Evolutionary conservation across 2,797 vertebrate species (phyloP).

Genomic region (Pitangus sulphuratus): DNA sequence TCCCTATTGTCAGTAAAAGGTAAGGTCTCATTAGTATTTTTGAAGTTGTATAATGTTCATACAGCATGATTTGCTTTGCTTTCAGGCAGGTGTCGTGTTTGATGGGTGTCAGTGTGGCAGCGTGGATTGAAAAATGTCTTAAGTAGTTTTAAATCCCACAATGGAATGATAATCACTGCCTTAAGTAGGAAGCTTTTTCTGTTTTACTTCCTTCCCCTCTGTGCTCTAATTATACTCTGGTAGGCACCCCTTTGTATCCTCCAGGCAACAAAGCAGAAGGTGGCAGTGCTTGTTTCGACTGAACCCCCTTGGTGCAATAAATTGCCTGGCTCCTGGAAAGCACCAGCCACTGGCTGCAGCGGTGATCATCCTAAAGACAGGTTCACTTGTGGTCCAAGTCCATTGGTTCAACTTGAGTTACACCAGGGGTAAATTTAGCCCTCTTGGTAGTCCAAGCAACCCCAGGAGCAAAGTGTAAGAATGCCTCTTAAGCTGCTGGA

Average conservation of each 20-base stretch:
- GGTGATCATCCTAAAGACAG: accelerated
- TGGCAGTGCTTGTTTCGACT: not conserved
- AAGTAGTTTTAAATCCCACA: not conserved
- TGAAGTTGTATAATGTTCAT: not conserved
- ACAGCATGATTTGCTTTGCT: not conserved
- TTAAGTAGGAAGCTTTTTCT: not conserved
- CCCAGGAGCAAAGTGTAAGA: not conserved
- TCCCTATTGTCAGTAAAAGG: not conserved
- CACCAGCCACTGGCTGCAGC: not conserved
- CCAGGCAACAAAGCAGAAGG: not conserved
- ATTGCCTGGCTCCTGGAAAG: not conserved
- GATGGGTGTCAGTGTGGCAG: not conserved
- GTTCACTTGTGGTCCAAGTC: not conserved
- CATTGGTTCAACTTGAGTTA: not conserved
- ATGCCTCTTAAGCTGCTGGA: not conserved
- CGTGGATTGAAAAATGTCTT: not conserved
- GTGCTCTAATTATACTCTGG: not conserved
- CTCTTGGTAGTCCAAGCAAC: not conserved
- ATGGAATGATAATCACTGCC: not conserved
- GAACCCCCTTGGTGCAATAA: not conserved
- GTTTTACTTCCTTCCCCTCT: not conserved
- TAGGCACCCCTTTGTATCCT: not conserved
- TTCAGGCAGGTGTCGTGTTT: not conserved
- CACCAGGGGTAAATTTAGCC: not conserved
- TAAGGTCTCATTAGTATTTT: not conserved